A percentile compares a stretch with the other conserved stretches of the same genome.
These are phyloP conservation scores for Microplitis demolitor DNA, from an alignment of 1,140 invertebrate species.

Conservation along the genomic window DNA sequence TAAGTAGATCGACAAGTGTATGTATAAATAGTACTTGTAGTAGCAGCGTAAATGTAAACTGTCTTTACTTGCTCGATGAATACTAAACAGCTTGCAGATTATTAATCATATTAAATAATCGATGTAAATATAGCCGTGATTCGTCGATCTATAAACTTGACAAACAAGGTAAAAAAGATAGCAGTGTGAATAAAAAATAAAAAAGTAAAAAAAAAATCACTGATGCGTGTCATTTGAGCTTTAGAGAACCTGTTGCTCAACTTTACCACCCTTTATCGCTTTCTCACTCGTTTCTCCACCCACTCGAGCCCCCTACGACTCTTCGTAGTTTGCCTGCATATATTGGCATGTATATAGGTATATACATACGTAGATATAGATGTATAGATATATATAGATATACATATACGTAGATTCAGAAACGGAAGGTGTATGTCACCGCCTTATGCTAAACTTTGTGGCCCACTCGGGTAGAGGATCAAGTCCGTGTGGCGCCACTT, in stretches of 20 bases:
- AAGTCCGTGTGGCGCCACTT: constrained; percentile 50
- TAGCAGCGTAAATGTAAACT: background rate
- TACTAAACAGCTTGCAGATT: constrained; percentile 4
- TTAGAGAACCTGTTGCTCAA: constrained; percentile 51
- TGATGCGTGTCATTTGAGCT: constrained; percentile 44
- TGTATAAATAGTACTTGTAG: background rate
- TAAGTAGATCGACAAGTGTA: constrained; percentile 7
- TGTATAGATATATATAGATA: background rate
- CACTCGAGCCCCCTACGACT: constrained; percentile 25
- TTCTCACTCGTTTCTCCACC: constrained; percentile 31
- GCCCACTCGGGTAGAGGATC: constrained; percentile 25
- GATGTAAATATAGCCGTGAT: too few species aligned
- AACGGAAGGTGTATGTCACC: constrained; percentile 34
- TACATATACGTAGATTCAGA: background rate
- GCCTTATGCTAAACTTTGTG: constrained; percentile 50
- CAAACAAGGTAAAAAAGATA: background rate
- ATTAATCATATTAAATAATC: too few species aligned
- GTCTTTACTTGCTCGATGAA: background rate
- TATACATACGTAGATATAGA: background rate
- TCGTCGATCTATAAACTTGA: background rate
- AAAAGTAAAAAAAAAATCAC: constrained; percentile 20
- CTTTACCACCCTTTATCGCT: constrained; percentile 13
- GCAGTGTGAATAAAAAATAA: background rate
- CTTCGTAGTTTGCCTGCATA: constrained; percentile 31
- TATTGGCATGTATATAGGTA: constrained; percentile 28